Conservation (phyloP, 2,888 invertebrate genomes). For the Pristionchus exspectatus region DNA sequence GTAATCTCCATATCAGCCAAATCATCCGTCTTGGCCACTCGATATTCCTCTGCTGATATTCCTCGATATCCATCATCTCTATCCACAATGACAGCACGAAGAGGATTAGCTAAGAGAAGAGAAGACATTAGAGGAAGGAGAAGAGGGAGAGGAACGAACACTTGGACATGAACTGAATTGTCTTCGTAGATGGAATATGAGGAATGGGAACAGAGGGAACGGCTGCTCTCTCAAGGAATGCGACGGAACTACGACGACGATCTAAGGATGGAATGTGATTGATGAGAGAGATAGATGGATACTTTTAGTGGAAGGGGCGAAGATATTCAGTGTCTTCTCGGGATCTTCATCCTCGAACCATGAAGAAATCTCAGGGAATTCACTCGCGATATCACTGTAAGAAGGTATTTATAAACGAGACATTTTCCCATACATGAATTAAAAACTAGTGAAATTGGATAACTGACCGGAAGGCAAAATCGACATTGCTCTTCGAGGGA, state of each 20-base stretch:
- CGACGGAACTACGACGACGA: conserved; percentile 52
- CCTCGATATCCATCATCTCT: conserved; percentile 50
- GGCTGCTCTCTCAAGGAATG: conserved; percentile 44
- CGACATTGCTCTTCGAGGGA: background rate
- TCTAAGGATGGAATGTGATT: background rate
- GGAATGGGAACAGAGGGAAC: background rate
- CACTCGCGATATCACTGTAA: conserved; percentile 27
- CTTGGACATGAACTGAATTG: background rate
- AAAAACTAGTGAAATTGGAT: background rate
- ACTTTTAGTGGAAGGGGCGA: conserved; percentile 29
- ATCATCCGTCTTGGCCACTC: conserved; percentile 17
- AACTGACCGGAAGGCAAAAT: conserved; percentile 7
- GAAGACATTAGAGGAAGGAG: background rate
- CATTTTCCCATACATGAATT: background rate
- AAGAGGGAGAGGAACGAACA: background rate
- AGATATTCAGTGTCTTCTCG: conserved; percentile 47
- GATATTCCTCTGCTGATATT: conserved; percentile 48
- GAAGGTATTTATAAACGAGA: background rate
- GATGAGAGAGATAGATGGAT: background rate
- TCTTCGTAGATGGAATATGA: background rate
- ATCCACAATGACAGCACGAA: background rate
- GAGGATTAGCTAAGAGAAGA: conserved; percentile 22
- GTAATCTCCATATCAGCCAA: conserved; percentile 55
- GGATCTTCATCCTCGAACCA: conserved; percentile 51
- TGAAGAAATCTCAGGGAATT: conserved; percentile 35